Evolutionary conservation across 2,113 vertebrate genomes (phyloP), one percentile per base, ranked within the genome.

Genomic region (Podarcis raffonei): DNA sequence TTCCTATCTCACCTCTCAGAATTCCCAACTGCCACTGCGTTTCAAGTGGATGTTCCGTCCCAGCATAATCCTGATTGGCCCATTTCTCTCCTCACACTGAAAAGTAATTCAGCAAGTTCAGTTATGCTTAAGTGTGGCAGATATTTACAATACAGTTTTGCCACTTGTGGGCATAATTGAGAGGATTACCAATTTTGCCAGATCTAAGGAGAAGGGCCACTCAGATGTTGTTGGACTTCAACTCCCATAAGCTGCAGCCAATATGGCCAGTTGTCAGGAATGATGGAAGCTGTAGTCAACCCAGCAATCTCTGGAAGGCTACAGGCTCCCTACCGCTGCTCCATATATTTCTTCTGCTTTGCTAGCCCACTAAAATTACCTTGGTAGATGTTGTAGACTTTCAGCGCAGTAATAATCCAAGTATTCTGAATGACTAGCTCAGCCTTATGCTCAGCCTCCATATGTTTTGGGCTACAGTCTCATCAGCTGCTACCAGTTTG

Each of bases 21-120:
- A 69, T 78, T 77, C 16, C 59, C 74, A 89, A 89, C 87, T 89
- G 87, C 74, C 87, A n/a, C 39, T 57, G 37, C 42, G 78, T 77
- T 88, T 89, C 62, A 84, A 89, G 32, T 78, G 39, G 11, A 57
- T 30, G 62, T 84, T 84, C 81, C 81, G 78, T 5, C 37, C 42
- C 35, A 77, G 42, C 23, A 8, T 39, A 68, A 35, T 66, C 15
- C 23, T 77, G 37, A 88, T 66, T 84, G 72, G 81, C 72, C 27
- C 27, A 69, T 57, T 83, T 82, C 37, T 82, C 32, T 42, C 57
- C 4, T 42, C 11, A 62, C 9, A 59, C 35, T 53, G 18, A 69
- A 27, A 74, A 75, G 35, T 53, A 68, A 68, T 39, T 27, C 1
- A 48, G 27, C 22, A 37, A 42, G 6, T 35, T 57, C 12, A 59